These are phyloP conservation scores for Vidua macroura DNA, from an alignment of 2,113 vertebrate genomes.

Conservation along the genomic window DNA sequence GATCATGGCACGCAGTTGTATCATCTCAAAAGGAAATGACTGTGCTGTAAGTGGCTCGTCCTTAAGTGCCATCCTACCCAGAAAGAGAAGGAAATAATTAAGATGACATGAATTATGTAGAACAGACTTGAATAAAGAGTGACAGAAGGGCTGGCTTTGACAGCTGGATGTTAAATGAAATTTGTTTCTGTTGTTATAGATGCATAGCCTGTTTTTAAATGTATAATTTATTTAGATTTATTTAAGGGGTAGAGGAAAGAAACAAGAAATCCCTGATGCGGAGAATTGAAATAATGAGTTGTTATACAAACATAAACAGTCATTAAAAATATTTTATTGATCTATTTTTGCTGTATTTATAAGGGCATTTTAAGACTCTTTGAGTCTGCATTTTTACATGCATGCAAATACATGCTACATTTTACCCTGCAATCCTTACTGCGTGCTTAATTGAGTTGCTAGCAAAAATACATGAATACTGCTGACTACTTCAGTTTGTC, in stretches of 20 bases:
- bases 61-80: background rate
- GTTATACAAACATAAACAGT: constrained; percentile 47
- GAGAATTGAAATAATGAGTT: constrained; percentile 59
- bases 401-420: background rate
- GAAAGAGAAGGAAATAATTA: constrained; percentile 54
- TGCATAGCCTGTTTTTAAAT: constrained; percentile 34
- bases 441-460: constrained; percentile 1
- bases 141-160: constrained; percentile 50
- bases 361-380: constrained; percentile 27
- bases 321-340: constrained; percentile 52
- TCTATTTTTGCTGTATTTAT: constrained; percentile 46
- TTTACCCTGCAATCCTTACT: background rate
- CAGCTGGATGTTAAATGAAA: constrained; percentile 62
- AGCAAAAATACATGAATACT: background rate
- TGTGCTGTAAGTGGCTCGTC: background rate
- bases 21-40: constrained; percentile 1
- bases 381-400: background rate
- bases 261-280: constrained; percentile 32
- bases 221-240: constrained; percentile 62
- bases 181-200: constrained; percentile 59
- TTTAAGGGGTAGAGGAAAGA: constrained; percentile 23
- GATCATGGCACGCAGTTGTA: background rate
- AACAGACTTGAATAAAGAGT: constrained; percentile 50
- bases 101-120: constrained; percentile 59
- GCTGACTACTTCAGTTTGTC: background rate